phyloP scores from a whole-genome alignment of 2,113 vertebrate genomes.

The Grantiella picta region DNA sequence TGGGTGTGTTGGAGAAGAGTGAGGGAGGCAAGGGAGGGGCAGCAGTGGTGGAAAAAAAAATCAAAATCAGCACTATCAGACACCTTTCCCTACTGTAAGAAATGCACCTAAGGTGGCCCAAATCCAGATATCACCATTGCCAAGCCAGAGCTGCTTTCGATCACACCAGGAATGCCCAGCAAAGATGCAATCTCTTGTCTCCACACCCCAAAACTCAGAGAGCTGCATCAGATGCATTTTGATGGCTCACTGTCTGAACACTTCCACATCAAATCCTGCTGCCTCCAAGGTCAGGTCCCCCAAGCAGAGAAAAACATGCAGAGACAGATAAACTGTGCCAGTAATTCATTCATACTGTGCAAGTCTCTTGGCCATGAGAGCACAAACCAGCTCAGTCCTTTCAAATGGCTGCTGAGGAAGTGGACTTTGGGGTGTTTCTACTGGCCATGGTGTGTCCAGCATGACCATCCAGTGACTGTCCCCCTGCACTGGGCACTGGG shows the following conservation, averaged over 20 bases:
- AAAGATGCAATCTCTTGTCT: not conserved
- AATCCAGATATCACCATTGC: not conserved
- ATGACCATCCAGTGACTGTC: not conserved
- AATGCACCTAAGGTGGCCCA: not conserved
- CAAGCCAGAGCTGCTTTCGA: not conserved
- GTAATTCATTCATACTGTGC: not conserved
- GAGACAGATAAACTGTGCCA: not conserved
- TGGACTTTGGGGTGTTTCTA: not conserved
- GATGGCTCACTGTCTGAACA: not conserved
- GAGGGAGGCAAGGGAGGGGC: not conserved
- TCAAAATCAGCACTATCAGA: not conserved
- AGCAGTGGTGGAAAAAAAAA: not conserved
- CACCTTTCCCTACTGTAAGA: not conserved
- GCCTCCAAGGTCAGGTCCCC: not conserved
- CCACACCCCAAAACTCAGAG: not conserved
- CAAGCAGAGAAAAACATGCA: not conserved
- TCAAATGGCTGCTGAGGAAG: not conserved
- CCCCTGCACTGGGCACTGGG: not conserved
- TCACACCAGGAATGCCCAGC: not conserved
- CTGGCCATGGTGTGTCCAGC: not conserved
- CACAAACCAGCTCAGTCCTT: not conserved
- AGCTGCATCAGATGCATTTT: not conserved
- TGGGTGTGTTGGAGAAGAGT: not conserved
- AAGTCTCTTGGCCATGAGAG: not conserved
- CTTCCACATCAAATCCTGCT: not conserved